Conservation (phyloP, 2,888 invertebrate species). For the Harmothoe impar region DNA sequence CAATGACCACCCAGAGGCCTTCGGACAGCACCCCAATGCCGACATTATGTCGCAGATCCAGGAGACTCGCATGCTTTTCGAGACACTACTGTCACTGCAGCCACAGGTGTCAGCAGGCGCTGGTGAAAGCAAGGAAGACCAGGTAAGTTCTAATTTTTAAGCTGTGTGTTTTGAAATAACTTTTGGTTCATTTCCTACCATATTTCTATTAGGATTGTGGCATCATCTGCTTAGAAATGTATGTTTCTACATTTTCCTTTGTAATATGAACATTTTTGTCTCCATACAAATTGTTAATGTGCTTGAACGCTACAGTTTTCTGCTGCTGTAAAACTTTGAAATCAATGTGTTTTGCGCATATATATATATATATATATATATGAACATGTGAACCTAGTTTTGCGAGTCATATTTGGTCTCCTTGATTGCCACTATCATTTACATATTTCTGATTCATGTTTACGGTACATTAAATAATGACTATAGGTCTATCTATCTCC, state of each 20-base stretch:
- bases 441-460: not conserved
- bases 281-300: too few species aligned
- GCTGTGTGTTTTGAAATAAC: not conserved
- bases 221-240: too few species aligned
- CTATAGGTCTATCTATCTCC: constrained; percentile 29
- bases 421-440: too few species aligned
- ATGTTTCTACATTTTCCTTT: not conserved
- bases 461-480: not conserved
- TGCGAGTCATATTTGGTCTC: too few species aligned
- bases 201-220: too few species aligned
- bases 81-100: constrained; percentile 91
- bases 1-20: constrained; percentile 92
- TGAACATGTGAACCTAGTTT: too few species aligned
- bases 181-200: not conserved
- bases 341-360: too few species aligned
- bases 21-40: constrained; percentile 95
- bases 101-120: constrained; percentile 85
- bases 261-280: too few species aligned
- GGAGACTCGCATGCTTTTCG: constrained; percentile 90
- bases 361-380: too few species aligned
- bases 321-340: too few species aligned
- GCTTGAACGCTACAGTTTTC: too few species aligned
- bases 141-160: constrained; percentile 84
- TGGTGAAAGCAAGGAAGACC: constrained; percentile 88
- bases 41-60: constrained; percentile 93